Percentiles rank a stretch among this genome's conserved stretches.
These are phyloP conservation scores for Huso huso DNA, from an alignment of 2,797 vertebrate species.

Conservation along the genomic window DNA sequence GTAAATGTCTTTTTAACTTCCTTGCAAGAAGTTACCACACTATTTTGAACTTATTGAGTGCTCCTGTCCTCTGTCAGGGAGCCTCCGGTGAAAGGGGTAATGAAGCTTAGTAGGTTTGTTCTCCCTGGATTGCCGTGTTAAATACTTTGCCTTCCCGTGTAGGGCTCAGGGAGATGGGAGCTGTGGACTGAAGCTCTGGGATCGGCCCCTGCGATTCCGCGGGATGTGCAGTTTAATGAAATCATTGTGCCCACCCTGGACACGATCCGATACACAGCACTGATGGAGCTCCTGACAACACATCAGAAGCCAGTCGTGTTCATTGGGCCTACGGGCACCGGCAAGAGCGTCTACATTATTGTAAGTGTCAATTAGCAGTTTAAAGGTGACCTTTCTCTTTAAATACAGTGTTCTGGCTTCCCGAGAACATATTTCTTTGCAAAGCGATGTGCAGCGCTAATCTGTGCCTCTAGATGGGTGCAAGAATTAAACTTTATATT, in stretches of 20 bases:
- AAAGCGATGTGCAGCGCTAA: background rate
- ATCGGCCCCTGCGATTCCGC: constrained; percentile 55
- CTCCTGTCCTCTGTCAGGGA: no score
- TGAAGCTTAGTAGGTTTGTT: no score
- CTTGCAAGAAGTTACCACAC: no score
- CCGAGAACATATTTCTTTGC: background rate
- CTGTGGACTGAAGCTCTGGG: constrained; percentile 70
- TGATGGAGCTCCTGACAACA: constrained; percentile 76
- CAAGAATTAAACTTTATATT: no score
- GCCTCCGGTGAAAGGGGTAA: no score
- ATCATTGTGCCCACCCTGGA: constrained; percentile 87
- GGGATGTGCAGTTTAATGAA: constrained; percentile 74
- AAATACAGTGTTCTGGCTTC: constrained; percentile 11
- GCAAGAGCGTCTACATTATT: constrained; percentile 82
- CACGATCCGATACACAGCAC: constrained; percentile 69
- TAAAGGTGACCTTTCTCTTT: background rate
- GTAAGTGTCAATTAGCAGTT: constrained; percentile 51
- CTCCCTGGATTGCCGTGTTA: no score
- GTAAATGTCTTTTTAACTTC: no score
- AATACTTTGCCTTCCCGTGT: background rate
- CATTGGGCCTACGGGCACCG: constrained; percentile 84
- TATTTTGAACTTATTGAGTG: no score
- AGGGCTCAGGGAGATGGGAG: constrained; percentile 81
- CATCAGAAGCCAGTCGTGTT: constrained; percentile 80
- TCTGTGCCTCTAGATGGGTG: no score